Conservation (phyloP, 2,888 invertebrate genomes). For the Theristus sp. region DNA sequence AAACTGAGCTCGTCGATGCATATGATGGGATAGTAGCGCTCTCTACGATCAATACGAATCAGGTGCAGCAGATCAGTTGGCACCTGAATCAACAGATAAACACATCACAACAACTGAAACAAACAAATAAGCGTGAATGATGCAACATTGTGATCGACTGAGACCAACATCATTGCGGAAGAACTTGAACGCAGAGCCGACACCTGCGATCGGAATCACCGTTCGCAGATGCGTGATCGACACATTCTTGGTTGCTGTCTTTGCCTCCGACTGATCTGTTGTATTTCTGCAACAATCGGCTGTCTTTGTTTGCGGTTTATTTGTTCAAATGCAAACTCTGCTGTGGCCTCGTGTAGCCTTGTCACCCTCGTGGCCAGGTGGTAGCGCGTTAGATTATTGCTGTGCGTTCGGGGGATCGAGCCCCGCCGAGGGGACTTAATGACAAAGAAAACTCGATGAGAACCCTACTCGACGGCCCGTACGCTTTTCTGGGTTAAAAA, state of each 20-base stretch:
- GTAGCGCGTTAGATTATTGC: no score
- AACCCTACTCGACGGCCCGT: background rate
- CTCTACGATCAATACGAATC: conserved; percentile 2
- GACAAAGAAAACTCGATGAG: no score
- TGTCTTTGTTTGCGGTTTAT: no score
- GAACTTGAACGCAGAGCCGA: conserved; percentile 26
- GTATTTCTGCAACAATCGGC: no score
- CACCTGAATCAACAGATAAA: conserved; percentile 12
- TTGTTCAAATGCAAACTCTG: background rate
- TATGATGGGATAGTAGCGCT: conserved; percentile 57
- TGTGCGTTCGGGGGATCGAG: no score
- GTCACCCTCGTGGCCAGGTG: no score
- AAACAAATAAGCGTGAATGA: no score
- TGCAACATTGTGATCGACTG: no score
- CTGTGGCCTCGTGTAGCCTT: background rate
- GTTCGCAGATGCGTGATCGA: conserved; percentile 26
- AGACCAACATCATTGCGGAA: conserved; percentile 10
- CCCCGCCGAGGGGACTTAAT: no score
- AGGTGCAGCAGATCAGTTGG: conserved; percentile 20
- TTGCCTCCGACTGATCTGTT: no score
- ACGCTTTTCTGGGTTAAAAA: background rate
- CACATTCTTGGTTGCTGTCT: no score
- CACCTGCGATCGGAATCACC: conserved; percentile 23
- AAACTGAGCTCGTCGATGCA: conserved; percentile 64
- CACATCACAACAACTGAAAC: no score